These are phyloP conservation scores for Gerris lacustris DNA, from an alignment of 2,888 invertebrate genomes.

Conservation along the genomic window DNA sequence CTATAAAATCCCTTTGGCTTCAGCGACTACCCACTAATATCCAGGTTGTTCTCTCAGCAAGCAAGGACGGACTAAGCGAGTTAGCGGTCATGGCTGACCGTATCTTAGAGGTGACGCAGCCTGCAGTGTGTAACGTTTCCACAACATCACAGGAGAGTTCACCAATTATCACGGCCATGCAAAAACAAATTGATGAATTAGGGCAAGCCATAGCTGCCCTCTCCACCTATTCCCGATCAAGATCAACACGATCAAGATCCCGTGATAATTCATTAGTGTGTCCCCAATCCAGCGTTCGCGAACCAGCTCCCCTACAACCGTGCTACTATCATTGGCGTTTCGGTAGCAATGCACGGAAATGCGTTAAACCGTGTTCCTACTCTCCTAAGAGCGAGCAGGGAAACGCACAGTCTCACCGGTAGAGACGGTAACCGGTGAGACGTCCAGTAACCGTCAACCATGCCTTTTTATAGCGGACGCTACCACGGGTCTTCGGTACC, in stretches of 20 bases:
- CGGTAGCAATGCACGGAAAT: constrained; percentile 20
- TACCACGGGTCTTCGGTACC: constrained; percentile 11
- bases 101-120: background rate
- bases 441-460: constrained; percentile 11
- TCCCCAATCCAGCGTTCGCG: background rate
- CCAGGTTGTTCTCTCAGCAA: constrained; percentile 13
- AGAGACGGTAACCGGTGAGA: constrained; percentile 18
- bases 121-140: background rate
- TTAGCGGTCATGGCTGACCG: background rate
- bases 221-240: background rate
- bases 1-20: constrained; percentile 16
- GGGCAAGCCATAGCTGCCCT: background rate
- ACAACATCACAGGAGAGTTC: background rate
- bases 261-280: background rate
- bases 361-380: constrained; percentile 19
- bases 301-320: background rate
- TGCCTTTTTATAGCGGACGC: constrained; percentile 9
- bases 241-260: background rate
- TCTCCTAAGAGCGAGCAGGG: background rate
- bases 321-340: constrained; percentile 15
- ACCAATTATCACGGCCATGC: background rate
- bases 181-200: background rate
- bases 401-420: constrained; percentile 15
- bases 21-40: constrained; percentile 17
- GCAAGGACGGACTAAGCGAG: background rate